Conservation (phyloP, 92 coral and sea anemone genomes). For the Montipora capitata region DNA sequence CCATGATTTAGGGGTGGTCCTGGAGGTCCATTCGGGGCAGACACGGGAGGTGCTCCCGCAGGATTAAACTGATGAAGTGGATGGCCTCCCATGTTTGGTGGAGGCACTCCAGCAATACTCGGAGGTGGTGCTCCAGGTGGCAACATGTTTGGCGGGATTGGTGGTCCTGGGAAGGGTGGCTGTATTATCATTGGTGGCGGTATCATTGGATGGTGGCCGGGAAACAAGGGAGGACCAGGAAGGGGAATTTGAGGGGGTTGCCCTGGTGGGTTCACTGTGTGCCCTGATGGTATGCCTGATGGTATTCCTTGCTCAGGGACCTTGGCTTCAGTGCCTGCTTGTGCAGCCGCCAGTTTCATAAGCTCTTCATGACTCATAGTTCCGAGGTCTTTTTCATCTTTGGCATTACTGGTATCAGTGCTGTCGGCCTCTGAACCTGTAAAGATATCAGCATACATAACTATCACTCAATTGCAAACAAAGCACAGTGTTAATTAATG, state of each 20-base stretch:
- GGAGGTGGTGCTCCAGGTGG: slow-evolving; percentile 78
- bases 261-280: slow-evolving; percentile 43
- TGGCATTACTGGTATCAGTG: slow-evolving; percentile 38
- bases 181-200: slow-evolving; percentile 91
- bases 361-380: slow-evolving; percentile 80
- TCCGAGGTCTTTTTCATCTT: slow-evolving; percentile 67
- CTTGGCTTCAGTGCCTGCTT: slow-evolving; percentile 68
- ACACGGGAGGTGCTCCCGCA: slow-evolving; percentile 15
- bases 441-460: neutral
- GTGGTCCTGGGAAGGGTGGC: slow-evolving; percentile 89
- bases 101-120: slow-evolving; percentile 57
- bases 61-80: slow-evolving; percentile 61
- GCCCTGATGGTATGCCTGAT: slow-evolving; percentile 1
- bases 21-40: slow-evolving; percentile 25
- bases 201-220: slow-evolving; percentile 77
- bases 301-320: slow-evolving; percentile 54
- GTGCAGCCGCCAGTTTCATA: slow-evolving; percentile 82
- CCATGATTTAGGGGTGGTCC: slow-evolving; percentile 40
- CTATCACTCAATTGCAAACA: neutral
- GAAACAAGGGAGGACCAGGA: slow-evolving; percentile 86
- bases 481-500: no score
- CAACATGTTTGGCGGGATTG: slow-evolving; percentile 74
- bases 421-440: slow-evolving; percentile 57
- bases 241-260: slow-evolving; percentile 86
- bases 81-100: slow-evolving; percentile 81